Evolutionary conservation across 2,797 vertebrate species (phyloP), one percentile per base, ranked within the genome.

Genomic region (Danio kyathit): DNA sequence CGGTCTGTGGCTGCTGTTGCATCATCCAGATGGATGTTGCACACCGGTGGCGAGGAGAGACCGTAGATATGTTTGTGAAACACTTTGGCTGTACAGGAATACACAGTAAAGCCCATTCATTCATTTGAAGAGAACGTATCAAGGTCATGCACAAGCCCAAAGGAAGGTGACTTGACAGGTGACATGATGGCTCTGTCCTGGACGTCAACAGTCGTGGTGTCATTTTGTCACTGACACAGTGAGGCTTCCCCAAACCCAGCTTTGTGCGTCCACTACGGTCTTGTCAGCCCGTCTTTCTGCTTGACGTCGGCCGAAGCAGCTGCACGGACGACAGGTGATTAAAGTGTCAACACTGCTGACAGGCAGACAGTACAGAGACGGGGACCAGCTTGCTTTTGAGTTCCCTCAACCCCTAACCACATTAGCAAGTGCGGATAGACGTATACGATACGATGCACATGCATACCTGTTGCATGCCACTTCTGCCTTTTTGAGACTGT

Each of bases 341-440:
- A 85, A 85, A 83, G 84, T 85, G 84, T 85, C 84, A 81, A 51
- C 21, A 44, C 17, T 52, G 8, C 16, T 83, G 84, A 83, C 74
- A 85, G 74, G 41, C 41, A 49, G 74, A 76, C 77, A 74, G 81
- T 80, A 75, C 19, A 63, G 48, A 70, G 64, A 59, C 0, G 21
- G 59, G 11, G 59, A 5, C 43, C 43, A 1, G 16, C 41, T 60
- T 2, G n/a, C 11, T 17, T 69, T 44, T 65, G 40, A 52, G 29
- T 66, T 61, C 10, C 56, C 76, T 44, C 44, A 51, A 52, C 40
- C 69, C 17, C 29, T 7, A 67, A 67, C 29, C n/a, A 11, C 63
- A 73, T 73, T 61, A 40, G 41, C n/a, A 44, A 21, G 38, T 11
- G 19, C 43, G n/a, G 48, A 72, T 40, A 17, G 77, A 21, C 16